Evolutionary conservation across 2,888 invertebrate species (phyloP).

Genomic region (Homarus gammarus): DNA sequence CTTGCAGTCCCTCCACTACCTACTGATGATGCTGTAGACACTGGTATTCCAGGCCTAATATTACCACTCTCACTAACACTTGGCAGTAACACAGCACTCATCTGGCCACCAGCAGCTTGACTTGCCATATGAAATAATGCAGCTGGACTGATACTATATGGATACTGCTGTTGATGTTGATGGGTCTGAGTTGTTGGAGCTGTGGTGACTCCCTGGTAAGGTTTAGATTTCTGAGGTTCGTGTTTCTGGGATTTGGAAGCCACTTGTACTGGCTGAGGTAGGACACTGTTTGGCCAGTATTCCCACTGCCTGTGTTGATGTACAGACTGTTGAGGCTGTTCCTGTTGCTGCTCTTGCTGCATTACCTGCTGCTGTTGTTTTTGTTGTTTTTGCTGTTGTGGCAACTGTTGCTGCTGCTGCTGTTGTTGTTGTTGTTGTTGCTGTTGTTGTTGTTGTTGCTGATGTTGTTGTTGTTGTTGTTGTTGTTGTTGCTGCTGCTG

Average conservation of each 20-base stretch:
- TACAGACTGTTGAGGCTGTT: conserved; percentile 6
- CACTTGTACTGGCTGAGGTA: conserved; percentile 43
- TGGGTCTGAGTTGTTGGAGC: conserved; percentile 30
- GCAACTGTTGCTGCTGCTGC: too few species aligned
- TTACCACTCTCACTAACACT: conserved; percentile 11
- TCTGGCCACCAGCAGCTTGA: conserved; percentile 58
- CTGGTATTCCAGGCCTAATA: conserved; percentile 31
- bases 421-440: too few species aligned
- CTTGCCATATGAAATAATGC: conserved; percentile 67
- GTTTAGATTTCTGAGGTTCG: conserved; percentile 26
- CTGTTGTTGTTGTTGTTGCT: too few species aligned
- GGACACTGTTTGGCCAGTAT: conserved; percentile 35
- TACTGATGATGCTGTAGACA: conserved; percentile 34
- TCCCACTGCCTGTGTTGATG: conserved; percentile 48
- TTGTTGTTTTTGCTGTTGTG: conserved; percentile 28
- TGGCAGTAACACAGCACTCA: conserved; percentile 53
- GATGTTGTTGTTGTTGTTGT: too few species aligned
- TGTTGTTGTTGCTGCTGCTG: too few species aligned
- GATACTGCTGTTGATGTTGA: conserved; percentile 58
- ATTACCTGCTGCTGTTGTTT: conserved; percentile 20
- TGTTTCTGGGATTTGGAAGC: conserved; percentile 37
- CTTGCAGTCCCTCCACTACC: background rate
- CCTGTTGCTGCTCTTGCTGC: conserved; percentile 13
- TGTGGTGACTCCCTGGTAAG: conserved; percentile 20
- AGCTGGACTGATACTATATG: conserved; percentile 61